Conservation (phyloP, 2,113 vertebrate genomes). For the Grallaria varia region DNA sequence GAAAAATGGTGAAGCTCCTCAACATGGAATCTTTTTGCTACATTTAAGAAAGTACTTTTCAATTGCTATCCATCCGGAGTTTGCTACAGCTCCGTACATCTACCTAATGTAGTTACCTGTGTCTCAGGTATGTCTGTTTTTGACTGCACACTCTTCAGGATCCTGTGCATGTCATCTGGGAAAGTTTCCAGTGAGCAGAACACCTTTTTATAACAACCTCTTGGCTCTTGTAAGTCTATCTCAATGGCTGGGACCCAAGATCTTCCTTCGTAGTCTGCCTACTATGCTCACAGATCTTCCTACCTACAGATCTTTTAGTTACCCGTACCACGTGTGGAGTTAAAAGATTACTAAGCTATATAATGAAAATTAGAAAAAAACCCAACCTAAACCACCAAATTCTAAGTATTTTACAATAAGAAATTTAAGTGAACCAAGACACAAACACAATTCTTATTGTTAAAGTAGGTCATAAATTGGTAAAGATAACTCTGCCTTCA, state of each 20-base stretch:
- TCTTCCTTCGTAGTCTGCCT: background rate
- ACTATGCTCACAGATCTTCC: background rate
- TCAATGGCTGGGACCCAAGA: background rate
- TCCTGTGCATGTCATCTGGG: too few species aligned
- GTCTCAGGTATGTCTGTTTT: background rate
- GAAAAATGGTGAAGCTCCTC: background rate
- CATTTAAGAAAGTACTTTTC: background rate
- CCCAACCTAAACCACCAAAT: background rate
- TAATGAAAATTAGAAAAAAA: background rate
- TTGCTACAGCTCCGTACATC: background rate
- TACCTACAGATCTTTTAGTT: background rate
- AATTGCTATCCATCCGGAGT: background rate
- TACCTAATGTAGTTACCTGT: background rate
- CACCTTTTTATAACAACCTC: background rate
- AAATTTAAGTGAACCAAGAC: background rate
- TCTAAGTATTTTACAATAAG: background rate
- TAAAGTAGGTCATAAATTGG: background rate
- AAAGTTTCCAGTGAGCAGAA: background rate
- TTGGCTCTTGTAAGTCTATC: accelerated
- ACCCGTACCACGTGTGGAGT: background rate
- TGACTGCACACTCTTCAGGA: background rate
- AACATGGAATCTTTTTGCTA: background rate
- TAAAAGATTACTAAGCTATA: background rate
- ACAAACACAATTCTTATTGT: background rate
- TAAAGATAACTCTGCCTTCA: background rate